These are phyloP conservation scores for Anadara kagoshimensis DNA, from an alignment of 1,140 invertebrate genomes.

Conservation along the genomic window DNA sequence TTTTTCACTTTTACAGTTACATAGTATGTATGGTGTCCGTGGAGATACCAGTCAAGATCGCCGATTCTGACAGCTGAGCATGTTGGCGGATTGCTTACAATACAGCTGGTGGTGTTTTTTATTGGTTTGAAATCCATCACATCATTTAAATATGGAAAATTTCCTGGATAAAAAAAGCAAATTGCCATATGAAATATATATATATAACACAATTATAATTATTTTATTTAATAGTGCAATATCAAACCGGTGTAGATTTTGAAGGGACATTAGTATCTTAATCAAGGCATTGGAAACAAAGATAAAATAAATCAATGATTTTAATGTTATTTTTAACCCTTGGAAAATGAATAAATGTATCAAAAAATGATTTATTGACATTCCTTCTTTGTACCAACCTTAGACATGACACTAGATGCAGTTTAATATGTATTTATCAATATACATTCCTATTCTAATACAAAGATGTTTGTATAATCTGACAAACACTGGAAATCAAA, in stretches of 20 bases:
- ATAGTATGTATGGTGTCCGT: constrained; percentile 40
- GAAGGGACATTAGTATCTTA: too few species aligned
- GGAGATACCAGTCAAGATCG: constrained; percentile 34
- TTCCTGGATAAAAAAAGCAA: constrained; percentile 17
- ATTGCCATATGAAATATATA: too few species aligned
- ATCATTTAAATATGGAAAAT: constrained; percentile 10
- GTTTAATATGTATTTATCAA: too few species aligned
- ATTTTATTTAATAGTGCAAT: too few species aligned
- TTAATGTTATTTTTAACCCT: background rate
- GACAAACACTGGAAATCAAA: too few species aligned
- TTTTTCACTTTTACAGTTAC: constrained; percentile 40
- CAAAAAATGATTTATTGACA: background rate
- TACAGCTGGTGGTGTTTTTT: constrained; percentile 16
- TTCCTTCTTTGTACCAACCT: background rate
- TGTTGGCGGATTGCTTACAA: constrained; percentile 14
- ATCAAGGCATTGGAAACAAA: too few species aligned
- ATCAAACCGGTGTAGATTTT: too few species aligned
- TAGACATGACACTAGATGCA: too few species aligned
- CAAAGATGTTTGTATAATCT: too few species aligned
- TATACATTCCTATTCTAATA: too few species aligned
- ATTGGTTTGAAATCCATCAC: constrained; percentile 21
- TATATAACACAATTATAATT: too few species aligned
- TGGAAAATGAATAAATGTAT: constrained; percentile 1
- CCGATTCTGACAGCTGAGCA: constrained; percentile 28
- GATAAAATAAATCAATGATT: too few species aligned